phyloP scores from a whole-genome alignment of 1,140 invertebrate genomes.

The Trachymyrmex cornetzi region DNA sequence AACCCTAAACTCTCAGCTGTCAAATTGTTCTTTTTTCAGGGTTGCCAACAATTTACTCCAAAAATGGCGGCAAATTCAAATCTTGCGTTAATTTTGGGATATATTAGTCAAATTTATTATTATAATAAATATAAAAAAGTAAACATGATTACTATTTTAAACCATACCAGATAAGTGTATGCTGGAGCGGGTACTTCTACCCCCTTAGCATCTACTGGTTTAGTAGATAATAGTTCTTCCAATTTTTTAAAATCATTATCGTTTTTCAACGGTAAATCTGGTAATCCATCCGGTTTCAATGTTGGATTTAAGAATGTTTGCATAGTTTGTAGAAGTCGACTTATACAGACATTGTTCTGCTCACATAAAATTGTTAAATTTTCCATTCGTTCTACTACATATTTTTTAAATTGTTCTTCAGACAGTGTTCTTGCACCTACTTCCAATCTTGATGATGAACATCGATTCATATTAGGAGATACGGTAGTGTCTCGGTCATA shows the following conservation, averaged over 20 bases:
- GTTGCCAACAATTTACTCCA: too few relatives aligned
- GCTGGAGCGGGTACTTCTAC: neutral
- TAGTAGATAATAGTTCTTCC: neutral
- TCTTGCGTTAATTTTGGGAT: too few relatives aligned
- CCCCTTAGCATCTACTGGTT: neutral
- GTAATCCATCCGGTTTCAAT: neutral
- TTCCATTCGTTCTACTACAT: neutral
- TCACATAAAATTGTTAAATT: neutral
- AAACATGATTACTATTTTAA: neutral
- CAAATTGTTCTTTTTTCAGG: too few relatives aligned
- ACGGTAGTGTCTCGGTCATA: neutral
- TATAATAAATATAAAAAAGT: neutral
- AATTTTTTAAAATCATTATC: neutral
- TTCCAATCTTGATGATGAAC: neutral
- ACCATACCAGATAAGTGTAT: neutral
- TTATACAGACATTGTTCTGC: neutral
- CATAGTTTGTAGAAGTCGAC: neutral
- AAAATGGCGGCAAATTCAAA: too few relatives aligned
- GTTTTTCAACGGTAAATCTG: neutral
- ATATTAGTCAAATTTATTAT: neutral
- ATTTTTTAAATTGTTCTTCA: conserved; percentile 11
- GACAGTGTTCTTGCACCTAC: neutral
- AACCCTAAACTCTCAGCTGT: too few relatives aligned
- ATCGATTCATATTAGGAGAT: neutral
- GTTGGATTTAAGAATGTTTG: neutral